Conservation (phyloP, 1,140 invertebrate species). For the Drosophila nigrodunni region DNA sequence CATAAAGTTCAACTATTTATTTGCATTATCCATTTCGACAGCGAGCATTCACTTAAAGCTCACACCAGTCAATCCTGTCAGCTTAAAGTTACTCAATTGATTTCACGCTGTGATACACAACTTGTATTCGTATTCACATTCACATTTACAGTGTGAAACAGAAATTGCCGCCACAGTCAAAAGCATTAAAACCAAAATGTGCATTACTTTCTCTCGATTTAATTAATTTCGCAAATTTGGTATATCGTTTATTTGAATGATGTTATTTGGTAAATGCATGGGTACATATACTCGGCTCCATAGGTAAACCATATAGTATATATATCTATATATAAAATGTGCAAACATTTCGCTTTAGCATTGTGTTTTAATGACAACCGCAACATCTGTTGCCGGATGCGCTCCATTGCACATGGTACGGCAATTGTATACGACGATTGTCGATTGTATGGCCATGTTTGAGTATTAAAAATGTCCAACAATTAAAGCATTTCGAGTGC, state of each 20-base stretch:
- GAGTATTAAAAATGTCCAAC: slow-evolving; percentile 40
- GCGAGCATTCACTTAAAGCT: slow-evolving; percentile 25
- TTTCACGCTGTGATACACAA: slow-evolving; percentile 33
- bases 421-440: slow-evolving; percentile 6
- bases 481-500: slow-evolving; percentile 48
- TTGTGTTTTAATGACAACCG: slow-evolving; percentile 66
- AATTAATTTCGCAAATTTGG: slow-evolving; percentile 78
- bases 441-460: slow-evolving; percentile 34
- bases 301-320: slow-evolving; percentile 14
- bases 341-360: slow-evolving; percentile 58
- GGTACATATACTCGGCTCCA: too few relatives aligned
- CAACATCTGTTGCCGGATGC: slow-evolving; percentile 71
- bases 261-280: slow-evolving; percentile 26
- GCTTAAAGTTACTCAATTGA: slow-evolving; percentile 39
- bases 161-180: slow-evolving; percentile 48
- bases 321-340: slow-evolving; percentile 29
- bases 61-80: slow-evolving; percentile 17
- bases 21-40: slow-evolving; percentile 16
- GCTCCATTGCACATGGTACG: slow-evolving; percentile 61
- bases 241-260: slow-evolving; percentile 70
- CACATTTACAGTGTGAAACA: slow-evolving; percentile 25
- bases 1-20: slow-evolving; percentile 7
- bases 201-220: slow-evolving; percentile 73
- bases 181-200: slow-evolving; percentile 55
- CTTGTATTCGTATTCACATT: slow-evolving; percentile 38